Base-by-base conservation (phyloP, 2,888 invertebrate genomes). In the Cephus pulcher region DNA sequence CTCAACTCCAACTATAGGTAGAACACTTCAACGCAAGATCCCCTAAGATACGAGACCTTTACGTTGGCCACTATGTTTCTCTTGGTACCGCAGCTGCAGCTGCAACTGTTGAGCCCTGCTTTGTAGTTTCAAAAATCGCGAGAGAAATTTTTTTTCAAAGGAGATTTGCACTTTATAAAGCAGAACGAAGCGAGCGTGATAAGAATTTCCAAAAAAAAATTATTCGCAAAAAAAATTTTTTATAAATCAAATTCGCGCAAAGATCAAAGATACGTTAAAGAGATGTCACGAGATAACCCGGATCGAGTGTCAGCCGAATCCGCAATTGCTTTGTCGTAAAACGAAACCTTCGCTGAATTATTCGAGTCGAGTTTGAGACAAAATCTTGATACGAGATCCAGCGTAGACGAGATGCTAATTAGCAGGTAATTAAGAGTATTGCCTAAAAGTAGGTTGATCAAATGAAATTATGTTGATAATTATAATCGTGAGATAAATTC, bases 11-110 rank as follows among this genome's bases (percentile, higher is more conserved):
- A 33, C 71, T 34, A 12, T 71, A 33, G 71, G 71, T 71, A 87
- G 87, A 85, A 89, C 85, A 84, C 85, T 87, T 84, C 87, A 87
- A 88, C 88, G 89, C 89, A 88, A 89, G 87, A 88, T 90, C 86
- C 86, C 83, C 81, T 84, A 85, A 87, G 89, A 89, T 88, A 89
- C 84, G 84, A 84, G 83, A 84, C 86, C 86, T 85, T 86, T 85
- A 84, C 84, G 78, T 81, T 78, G 81, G 78, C 80, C 82, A 23
- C 81, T 81, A 82, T 81, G 80, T 83, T 82, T 78, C 81, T 82
- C 76, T 74, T 74, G 79, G 56, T 69, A 79, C 78, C 73, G 80
- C 75, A 40, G 78, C 73, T 71, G 80, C 77, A 71, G 1, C 33
- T 34, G 32, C 32, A 32, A 33, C 12, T 33, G 71, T 32, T 15